These are phyloP conservation scores for Nomia melanderi DNA, from an alignment of 1,140 invertebrate genomes.

Conservation along the genomic window DNA sequence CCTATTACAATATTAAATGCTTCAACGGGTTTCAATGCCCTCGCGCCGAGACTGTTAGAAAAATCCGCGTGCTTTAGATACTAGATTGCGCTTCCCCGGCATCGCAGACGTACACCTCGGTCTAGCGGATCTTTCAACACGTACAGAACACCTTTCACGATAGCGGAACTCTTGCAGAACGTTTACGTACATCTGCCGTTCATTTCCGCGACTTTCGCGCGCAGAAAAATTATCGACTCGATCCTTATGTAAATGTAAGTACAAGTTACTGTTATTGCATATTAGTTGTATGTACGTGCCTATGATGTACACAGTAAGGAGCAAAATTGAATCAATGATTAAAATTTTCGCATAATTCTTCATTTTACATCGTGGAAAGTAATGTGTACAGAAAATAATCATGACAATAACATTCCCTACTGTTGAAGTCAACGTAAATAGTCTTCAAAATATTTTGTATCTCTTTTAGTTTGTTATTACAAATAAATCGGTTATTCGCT, in stretches of 20 bases:
- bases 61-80: conserved; percentile 41
- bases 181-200: conserved; percentile 17
- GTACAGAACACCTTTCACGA: neutral
- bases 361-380: no score
- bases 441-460: no score
- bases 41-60: neutral
- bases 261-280: neutral
- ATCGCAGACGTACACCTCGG: neutral
- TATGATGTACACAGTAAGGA: no score
- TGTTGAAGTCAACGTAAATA: no score
- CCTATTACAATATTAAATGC: conserved; percentile 60
- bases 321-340: no score
- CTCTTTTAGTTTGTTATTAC: no score
- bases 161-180: neutral
- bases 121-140: neutral
- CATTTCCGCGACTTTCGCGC: neutral
- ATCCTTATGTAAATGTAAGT: neutral
- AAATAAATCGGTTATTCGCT: no score
- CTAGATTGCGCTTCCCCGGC: conserved; percentile 35
- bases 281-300: no score
- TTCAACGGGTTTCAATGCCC: conserved; percentile 44
- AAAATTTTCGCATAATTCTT: no score
- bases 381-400: no score
- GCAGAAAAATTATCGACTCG: neutral
- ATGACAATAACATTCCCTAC: no score